phyloP scores from a whole-genome alignment of 2,888 invertebrate genomes.

The Archips xylosteana region DNA sequence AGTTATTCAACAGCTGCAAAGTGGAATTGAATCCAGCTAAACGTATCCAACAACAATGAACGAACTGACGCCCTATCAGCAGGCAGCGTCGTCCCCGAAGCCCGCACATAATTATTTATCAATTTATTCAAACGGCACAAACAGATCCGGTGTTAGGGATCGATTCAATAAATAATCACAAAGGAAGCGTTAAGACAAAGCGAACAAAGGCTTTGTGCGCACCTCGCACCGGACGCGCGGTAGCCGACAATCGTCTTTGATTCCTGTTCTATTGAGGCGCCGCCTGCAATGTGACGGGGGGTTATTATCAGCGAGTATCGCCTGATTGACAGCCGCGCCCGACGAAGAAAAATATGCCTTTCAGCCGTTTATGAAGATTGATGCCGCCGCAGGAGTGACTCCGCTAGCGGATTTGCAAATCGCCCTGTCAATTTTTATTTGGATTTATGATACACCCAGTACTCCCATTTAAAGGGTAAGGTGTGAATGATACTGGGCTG shows the following conservation, averaged over 20 bases:
- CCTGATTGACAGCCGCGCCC: constrained; percentile 74
- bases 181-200: constrained; percentile 46
- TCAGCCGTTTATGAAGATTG: constrained; percentile 78
- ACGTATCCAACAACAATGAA: background rate
- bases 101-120: constrained; percentile 38
- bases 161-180: constrained; percentile 46
- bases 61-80: background rate
- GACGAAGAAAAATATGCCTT: constrained; percentile 78
- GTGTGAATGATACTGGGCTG: constrained; percentile 18
- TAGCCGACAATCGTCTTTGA: constrained; percentile 35
- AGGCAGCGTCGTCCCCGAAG: background rate
- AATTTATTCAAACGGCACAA: constrained; percentile 38
- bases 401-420: constrained; percentile 58
- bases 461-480: constrained; percentile 29
- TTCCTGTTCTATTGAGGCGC: constrained; percentile 35
- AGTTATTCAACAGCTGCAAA: background rate
- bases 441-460: constrained; percentile 44
- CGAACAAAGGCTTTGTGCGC: constrained; percentile 43
- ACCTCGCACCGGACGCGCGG: constrained; percentile 31
- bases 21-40: background rate
- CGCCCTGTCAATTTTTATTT: constrained; percentile 52
- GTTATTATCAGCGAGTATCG: constrained; percentile 66
- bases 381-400: constrained; percentile 58
- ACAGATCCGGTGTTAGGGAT: constrained; percentile 34
- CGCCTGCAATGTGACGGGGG: constrained; percentile 47